Evolutionary conservation across 2,888 invertebrate genomes (phyloP).

Genomic region (Scotopteryx bipunctaria): DNA sequence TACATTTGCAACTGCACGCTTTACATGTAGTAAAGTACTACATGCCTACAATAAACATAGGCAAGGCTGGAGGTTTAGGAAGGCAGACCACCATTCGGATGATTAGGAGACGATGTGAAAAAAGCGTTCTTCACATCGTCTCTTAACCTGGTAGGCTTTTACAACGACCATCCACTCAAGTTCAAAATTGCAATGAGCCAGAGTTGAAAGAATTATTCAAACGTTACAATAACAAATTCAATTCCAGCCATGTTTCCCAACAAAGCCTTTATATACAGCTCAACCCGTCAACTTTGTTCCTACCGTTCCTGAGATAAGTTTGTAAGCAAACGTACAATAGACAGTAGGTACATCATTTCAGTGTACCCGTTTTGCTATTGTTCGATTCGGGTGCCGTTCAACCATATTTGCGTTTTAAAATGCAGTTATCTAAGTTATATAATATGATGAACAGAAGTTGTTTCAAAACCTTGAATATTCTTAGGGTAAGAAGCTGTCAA

Average conservation of each 20-base stretch:
- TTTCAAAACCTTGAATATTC: no score
- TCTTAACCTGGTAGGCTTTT: background rate
- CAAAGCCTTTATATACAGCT: constrained; percentile 24
- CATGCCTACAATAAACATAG: no score
- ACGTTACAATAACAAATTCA: constrained; percentile 15
- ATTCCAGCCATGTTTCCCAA: constrained; percentile 18
- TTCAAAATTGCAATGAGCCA: constrained; percentile 2
- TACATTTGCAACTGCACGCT: no score
- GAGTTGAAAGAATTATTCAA: constrained; percentile 6
- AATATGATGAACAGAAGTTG: no score
- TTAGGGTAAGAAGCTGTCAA: no score
- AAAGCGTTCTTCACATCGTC: no score
- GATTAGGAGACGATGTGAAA: no score
- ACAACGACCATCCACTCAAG: background rate
- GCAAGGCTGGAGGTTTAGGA: no score
- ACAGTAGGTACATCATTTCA: constrained; percentile 8
- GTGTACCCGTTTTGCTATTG: constrained; percentile 7
- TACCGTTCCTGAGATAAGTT: constrained; percentile 21
- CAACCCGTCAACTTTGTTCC: constrained; percentile 25
- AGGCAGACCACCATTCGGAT: no score
- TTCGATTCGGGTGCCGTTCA: constrained; percentile 15
- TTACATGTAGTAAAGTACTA: no score
- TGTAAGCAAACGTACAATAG: constrained; percentile 21
- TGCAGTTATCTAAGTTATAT: constrained; percentile 12
- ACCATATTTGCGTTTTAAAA: constrained; percentile 10